Evolutionary conservation across 1,140 invertebrate genomes (phyloP), one percentile per base, ranked within the genome.

Genomic region (Pogonomyrmex californicus): DNA sequence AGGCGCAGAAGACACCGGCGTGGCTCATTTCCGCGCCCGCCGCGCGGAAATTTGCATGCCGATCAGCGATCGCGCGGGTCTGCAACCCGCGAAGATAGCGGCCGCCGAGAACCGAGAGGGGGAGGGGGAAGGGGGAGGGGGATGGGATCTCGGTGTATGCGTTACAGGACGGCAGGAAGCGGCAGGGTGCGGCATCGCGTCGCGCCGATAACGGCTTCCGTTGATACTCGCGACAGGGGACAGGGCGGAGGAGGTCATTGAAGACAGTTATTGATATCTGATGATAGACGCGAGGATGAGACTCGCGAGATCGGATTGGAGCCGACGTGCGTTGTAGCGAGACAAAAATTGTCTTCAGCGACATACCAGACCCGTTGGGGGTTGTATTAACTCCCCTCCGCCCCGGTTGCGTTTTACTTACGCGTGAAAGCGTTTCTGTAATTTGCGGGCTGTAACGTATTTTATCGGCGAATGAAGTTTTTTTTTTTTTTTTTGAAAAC

Each of bases 1-100:
- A 51, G 73, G 85, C 47, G 65, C 51, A 87, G 85, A 71, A 83
- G 77, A 86, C 77, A 86, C 63, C 7, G 33, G 51, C 12, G 81
- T 30, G 33, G 49, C 62, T 33, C 60, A 88, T 68, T 87, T 70
- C 44, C 33, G 54, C 54, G 41, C 47, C 3, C 30, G 10, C 14
- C 33, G 36, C 47, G 54, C 56, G 38, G 63, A 66, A 63, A 89
- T 90, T 88, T 89, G 47, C 88, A 85, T 75, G 82, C 58, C 65
- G 56, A 79, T 85, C 73, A 38, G 36, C 30, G 79, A 56, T 75
- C 70, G 30, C 36, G 23, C 23, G 23, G 49, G 47, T 10, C 23
- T 49, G 82, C 10, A 17, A 30, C 6, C 47, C 47, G n/a, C 3
- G 2, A 44, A 66, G 63, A 75, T 83, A 71, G 41, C n/a, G 14